Evolutionary conservation across 2,797 vertebrate genomes (phyloP).

Genomic region (Echiichthys vipera): DNA sequence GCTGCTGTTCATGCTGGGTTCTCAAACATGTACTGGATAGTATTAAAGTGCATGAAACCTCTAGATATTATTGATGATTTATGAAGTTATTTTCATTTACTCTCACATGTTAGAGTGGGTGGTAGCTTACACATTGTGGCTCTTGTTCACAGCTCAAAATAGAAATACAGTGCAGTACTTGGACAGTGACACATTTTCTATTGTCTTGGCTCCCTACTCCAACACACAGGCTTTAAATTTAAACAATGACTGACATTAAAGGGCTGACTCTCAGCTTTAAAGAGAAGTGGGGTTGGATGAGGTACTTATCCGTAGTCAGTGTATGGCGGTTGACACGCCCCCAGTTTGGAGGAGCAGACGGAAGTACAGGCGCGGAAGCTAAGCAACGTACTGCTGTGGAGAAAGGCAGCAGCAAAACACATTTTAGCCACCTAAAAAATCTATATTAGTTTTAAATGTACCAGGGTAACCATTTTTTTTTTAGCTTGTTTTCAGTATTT

Average conservation of each 20-base stretch:
- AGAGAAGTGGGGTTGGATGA: neutral
- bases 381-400: no score
- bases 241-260: conserved; percentile 43
- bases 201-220: conserved; percentile 58
- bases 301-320: no score
- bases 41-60: conserved; percentile 29
- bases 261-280: conserved; percentile 8
- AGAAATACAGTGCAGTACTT: conserved; percentile 60
- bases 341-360: no score
- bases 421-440: no score
- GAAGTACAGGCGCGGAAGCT: no score
- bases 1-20: neutral
- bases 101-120: conserved; percentile 64
- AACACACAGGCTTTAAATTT: conserved; percentile 55
- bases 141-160: conserved; percentile 68
- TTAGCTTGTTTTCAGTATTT: no score
- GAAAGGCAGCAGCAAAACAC: no score
- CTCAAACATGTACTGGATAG: conserved; percentile 4
- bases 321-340: no score
- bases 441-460: no score
- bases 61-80: conserved; percentile 49
- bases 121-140: conserved; percentile 64
- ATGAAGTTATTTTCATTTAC: conserved; percentile 65
- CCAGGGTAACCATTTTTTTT: no score
- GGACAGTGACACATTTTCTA: conserved; percentile 61